Evolutionary conservation across 53 echinoderm and acorn worm species (phyloP), one percentile per base, ranked within the genome.

Genomic region (Arbacia lixula): DNA sequence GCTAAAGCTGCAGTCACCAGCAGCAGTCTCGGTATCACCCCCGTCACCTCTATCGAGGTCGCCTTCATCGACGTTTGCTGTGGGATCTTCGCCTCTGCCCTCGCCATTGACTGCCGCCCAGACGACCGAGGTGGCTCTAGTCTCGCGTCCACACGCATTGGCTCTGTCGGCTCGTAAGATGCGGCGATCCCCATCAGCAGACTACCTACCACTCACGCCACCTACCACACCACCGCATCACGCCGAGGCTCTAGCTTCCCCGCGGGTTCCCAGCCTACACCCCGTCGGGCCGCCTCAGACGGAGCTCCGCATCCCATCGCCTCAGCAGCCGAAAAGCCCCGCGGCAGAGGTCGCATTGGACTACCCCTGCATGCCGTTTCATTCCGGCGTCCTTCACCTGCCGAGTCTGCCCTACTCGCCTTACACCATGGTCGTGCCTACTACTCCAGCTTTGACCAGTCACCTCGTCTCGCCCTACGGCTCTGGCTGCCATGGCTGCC

Each of bases 351-450:
- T 41, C 30, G 41, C 71, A 12, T 43, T 40, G 16, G 41, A 43
- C 27, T 43, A 25, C 16, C 41, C 41, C 11, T 43, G 39, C 46
- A 40, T 29, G 49, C 49, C 46, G 2, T 14, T 10, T 46, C 46
- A 46, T 14, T 14, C 8, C 8, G 8, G 8, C 46, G 71, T 71
- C 12, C 71, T 71, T 2, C 71, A 71, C 29, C 29, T 43, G 29
- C 71, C 71, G 31, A 49, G 71, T 17, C 71, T 71, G 3, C 71
- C 29, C 46, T 71, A 71, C 71, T 71, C 71, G 71, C 71, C 71
- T 2, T 71, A 46, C 71, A 71, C 71, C 2, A 14, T 71, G 71
- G 71, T 71, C 5, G 71, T 71, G 0, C 71, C 68, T n/a, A 10
- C 46, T 14, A 46, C 8, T 14, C 46, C 8, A 8, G 8, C 46